phyloP scores from a whole-genome alignment of 2,113 vertebrate species.

The Puma concolor region DNA sequence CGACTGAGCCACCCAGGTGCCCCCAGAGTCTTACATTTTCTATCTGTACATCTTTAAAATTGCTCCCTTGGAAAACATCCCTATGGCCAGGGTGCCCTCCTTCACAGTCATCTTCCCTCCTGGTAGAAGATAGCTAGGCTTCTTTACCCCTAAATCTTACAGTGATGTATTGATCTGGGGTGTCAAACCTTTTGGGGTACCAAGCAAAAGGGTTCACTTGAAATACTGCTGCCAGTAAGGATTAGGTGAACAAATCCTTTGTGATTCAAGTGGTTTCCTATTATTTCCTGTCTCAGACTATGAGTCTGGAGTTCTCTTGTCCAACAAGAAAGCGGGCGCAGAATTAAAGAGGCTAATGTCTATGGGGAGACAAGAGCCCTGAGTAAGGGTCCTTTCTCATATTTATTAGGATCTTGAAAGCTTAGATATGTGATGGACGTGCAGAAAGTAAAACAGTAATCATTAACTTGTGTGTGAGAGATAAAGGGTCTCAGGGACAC shows the following conservation, averaged over 20 bases:
- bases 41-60: background rate
- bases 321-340: no score
- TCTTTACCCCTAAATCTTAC: background rate
- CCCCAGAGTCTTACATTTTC: background rate
- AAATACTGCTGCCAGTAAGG: background rate
- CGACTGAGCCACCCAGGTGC: no score
- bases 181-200: background rate
- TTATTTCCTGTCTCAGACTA: background rate
- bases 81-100: background rate
- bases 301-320: no score
- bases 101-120: background rate
- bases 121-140: background rate
- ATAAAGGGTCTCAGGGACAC: no score
- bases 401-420: no score
- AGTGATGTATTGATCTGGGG: background rate
- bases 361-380: no score
- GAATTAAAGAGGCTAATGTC: no score
- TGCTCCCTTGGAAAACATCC: background rate
- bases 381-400: no score
- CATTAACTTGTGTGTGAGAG: no score
- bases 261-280: background rate
- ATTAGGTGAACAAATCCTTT: background rate
- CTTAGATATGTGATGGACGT: no score
- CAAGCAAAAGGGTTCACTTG: background rate
- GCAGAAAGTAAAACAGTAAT: no score